A percentile compares a stretch with the other conserved stretches of the same genome.
Conservation (phyloP, 2,113 vertebrate genomes). For the Leptodactylus fuscus region DNA sequence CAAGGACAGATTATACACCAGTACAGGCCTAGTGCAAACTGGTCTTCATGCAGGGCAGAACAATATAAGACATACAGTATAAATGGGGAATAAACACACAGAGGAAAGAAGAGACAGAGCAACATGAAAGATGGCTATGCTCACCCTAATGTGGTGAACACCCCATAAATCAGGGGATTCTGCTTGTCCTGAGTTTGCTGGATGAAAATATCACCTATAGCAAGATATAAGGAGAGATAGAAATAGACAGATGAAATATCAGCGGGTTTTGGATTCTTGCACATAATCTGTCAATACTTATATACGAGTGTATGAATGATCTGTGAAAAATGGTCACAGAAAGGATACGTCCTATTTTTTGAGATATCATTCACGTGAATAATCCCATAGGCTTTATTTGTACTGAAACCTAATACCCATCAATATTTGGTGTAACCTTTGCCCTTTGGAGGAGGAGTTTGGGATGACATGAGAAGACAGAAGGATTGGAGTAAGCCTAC, state of each 20-base stretch:
- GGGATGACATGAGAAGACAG: too few species aligned
- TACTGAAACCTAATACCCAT: too few species aligned
- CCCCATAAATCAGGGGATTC: conserved; percentile 80
- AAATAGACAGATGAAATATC: not conserved
- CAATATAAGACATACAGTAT: not conserved
- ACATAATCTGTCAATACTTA: too few species aligned
- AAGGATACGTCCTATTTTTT: too few species aligned
- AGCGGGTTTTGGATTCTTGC: too few species aligned
- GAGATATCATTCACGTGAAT: too few species aligned
- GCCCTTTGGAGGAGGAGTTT: too few species aligned
- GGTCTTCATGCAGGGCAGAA: not conserved
- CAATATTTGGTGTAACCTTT: too few species aligned
- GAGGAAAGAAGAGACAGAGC: not conserved
- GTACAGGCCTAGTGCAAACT: not conserved
- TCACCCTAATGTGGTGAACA: conserved; percentile 83
- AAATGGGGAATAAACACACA: not conserved
- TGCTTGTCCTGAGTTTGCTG: conserved; percentile 81
- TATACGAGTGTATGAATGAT: too few species aligned
- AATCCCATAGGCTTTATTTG: too few species aligned
- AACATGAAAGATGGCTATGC: not conserved
- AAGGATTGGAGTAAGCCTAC: too few species aligned
- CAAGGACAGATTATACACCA: not conserved
- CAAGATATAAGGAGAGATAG: conserved; percentile 56
- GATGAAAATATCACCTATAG: conserved; percentile 83
- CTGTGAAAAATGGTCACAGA: too few species aligned